Evolutionary conservation across 2,797 vertebrate genomes (phyloP).

Genomic region (Chrysocyon brachyurus): DNA sequence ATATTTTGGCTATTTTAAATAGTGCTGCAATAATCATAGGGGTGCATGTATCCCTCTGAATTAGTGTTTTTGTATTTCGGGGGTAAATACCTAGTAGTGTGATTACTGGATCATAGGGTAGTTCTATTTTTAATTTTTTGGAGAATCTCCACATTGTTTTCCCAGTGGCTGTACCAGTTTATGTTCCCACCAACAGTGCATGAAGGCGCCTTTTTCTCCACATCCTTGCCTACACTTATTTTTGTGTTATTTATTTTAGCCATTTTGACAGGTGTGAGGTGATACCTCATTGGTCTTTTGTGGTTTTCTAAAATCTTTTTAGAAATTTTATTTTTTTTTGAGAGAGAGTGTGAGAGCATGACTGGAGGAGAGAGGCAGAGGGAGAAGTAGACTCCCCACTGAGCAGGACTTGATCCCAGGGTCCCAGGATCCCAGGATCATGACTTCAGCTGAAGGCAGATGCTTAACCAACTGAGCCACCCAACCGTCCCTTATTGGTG

Average conservation of each 20-base stretch:
- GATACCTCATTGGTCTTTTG: not conserved
- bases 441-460: too few relatives aligned
- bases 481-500: too few relatives aligned
- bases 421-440: too few relatives aligned
- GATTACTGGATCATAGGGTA: not conserved
- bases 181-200: not conserved
- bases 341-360: too few relatives aligned
- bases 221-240: not conserved
- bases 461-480: too few relatives aligned
- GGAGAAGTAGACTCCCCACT: too few relatives aligned
- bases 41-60: not conserved
- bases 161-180: not conserved
- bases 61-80: not conserved
- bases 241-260: not conserved
- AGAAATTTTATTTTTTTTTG: too few relatives aligned
- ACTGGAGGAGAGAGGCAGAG: too few relatives aligned
- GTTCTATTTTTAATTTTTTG: not conserved
- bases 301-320: too few relatives aligned
- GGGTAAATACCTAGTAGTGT: not conserved
- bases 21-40: not conserved
- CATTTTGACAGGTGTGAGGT: not conserved
- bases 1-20: not conserved
- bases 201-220: not conserved
- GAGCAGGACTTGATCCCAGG: too few relatives aligned
- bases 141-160: not conserved